Evolutionary conservation across 2,797 vertebrate species (phyloP).

Genomic region (Gymnothorax javanicus): DNA sequence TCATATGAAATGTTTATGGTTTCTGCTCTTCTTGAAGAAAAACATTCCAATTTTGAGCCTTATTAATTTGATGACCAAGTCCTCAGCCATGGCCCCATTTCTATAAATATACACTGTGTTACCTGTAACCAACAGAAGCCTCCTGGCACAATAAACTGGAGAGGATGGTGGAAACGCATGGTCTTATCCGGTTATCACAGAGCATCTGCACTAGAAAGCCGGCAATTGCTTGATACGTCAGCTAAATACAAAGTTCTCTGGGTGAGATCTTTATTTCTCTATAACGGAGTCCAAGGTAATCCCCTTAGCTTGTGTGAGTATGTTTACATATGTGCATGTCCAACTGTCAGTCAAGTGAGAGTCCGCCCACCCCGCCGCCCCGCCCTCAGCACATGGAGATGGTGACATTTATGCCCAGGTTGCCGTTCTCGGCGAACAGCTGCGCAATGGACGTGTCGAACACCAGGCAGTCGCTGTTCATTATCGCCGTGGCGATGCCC

Average conservation of each 20-base stretch:
- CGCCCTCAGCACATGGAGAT: slow-evolving; percentile 90
- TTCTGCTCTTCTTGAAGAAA: neutral
- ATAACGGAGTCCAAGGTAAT: slow-evolving; percentile 3
- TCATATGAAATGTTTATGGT: neutral
- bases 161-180: neutral
- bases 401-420: slow-evolving; percentile 93
- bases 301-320: slow-evolving; percentile 35
- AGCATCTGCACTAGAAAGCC: neutral
- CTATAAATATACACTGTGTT: neutral
- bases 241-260: neutral
- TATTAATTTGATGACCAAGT: too few relatives aligned
- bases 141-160: neutral
- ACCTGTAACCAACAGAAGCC: neutral
- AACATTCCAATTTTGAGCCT: neutral
- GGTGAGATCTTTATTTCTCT: neutral
- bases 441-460: slow-evolving; percentile 95
- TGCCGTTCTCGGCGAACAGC: slow-evolving; percentile 92
- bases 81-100: neutral
- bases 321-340: slow-evolving; percentile 39
- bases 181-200: neutral
- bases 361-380: neutral
- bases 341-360: slow-evolving; percentile 34
- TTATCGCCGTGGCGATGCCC: slow-evolving; percentile 91
- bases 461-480: slow-evolving; percentile 94
- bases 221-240: neutral